Evolutionary conservation across 2,888 invertebrate genomes (phyloP), one percentile per base, ranked within the genome.

Genomic region (Nasonovia ribisnigri): DNA sequence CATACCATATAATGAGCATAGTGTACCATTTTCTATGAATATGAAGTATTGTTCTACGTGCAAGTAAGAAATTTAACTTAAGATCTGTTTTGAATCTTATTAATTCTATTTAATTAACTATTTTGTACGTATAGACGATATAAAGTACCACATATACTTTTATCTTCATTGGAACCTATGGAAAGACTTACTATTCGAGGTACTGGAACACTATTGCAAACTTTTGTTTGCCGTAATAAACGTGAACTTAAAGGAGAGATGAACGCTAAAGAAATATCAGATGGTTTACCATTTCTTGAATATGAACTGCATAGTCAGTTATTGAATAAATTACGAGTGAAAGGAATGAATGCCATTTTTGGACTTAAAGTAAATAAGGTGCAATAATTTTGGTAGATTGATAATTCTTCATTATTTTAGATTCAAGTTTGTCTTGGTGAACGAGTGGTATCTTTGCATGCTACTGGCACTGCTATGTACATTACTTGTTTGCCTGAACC

Each of bases 321-420:
- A 77, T 97, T 99, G 3, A 98, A 98, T 95, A 99, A 99, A 95
- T 96, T 99, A 5, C 97, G 98, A 96, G 98, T 99, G 95, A 98
- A 98, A 96, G 99, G 99, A 16, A 99, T 99, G 97, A 99, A 99
- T 96, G 98, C 98, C 10, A 96, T 99, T 92, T 99, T 99, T 96
- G 98, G 98, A 0, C 96, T 99, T 16, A 97, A 97, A 95, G 96
- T 97, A 94, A 96, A 96, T 96, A 91, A 94, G 26, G 60, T 42
- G 29, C 26, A 42, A 36, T 84, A 36, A 67, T 46, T 48, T 93
- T 87, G 4, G 24, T 87, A 42, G 51, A 24, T 51, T 84, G 1
- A 57, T 51, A 88, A 57, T 54, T 42, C 6, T 88, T 77, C 6
- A 91, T 93, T 90, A 87, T 11, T 89, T 67, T 94, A 96, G 95